A percentile compares a stretch with the other conserved stretches of the same genome.
Evolutionary conservation across 2,888 invertebrate genomes (phyloP).

Genomic region (Clepsis dumicolana): DNA sequence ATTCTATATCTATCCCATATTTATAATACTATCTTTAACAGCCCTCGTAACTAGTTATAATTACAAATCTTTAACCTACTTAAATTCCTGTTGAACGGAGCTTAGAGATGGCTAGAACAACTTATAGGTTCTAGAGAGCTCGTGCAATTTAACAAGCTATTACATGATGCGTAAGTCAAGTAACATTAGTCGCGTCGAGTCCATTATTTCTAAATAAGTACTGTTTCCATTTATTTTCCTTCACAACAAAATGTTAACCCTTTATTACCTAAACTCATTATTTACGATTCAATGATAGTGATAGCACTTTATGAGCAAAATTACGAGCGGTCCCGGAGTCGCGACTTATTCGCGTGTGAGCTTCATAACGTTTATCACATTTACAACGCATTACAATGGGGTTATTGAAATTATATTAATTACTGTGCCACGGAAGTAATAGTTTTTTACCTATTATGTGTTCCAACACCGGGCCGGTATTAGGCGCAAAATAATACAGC

Average conservation of each 20-base stretch:
- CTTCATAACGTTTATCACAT: constrained; percentile 3
- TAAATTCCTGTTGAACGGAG: neutral
- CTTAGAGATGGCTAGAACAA: neutral
- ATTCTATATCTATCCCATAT: too few species aligned
- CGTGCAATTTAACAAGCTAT: neutral
- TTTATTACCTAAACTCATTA: constrained; percentile 1
- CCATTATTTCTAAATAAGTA: neutral
- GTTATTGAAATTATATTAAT: constrained; percentile 8
- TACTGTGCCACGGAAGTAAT: neutral
- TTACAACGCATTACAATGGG: neutral
- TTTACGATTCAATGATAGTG: constrained; percentile 33
- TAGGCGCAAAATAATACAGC: too few species aligned
- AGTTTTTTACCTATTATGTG: neutral
- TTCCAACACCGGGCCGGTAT: too few species aligned
- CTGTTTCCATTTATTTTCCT: neutral
- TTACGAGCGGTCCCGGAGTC: constrained; percentile 6
- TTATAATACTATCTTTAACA: neutral
- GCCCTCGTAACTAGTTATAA: too few species aligned
- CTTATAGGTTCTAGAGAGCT: neutral
- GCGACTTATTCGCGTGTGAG: constrained; percentile 13
- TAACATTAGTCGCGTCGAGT: neutral
- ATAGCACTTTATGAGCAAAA: constrained; percentile 22
- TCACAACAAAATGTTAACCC: neutral
- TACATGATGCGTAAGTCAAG: neutral
- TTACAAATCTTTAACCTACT: neutral